These are phyloP conservation scores for Lethenteron camtschaticum DNA, from an alignment of 2,113 vertebrate species.

Conservation along the genomic window DNA sequence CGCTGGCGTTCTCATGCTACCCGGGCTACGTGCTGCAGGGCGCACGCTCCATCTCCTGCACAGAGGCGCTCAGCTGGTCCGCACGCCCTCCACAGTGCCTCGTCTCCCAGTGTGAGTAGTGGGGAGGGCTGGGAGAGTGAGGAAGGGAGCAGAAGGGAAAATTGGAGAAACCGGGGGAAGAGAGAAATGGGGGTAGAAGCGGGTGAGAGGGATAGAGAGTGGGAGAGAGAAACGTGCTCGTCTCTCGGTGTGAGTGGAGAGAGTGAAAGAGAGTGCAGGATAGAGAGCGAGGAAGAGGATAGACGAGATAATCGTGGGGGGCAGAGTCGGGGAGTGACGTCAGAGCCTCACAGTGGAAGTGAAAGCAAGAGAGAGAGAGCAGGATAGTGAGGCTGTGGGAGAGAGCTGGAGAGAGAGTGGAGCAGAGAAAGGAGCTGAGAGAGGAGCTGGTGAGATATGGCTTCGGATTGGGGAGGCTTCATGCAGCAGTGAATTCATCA, in stretches of 20 bases:
- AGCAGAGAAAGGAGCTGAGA: background rate
- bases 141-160: background rate
- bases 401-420: background rate
- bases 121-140: background rate
- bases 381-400: background rate
- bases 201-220: background rate
- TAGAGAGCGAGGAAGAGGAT: background rate
- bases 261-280: background rate
- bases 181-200: background rate
- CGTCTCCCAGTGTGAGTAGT: background rate
- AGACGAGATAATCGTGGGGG: background rate
- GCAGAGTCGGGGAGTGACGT: background rate
- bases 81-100: conserved; percentile 1
- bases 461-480: too few species aligned
- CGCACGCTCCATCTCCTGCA: conserved; percentile 1
- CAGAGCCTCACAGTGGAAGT: background rate
- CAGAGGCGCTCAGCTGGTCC: conserved; percentile 3
- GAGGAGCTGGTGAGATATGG: too few species aligned
- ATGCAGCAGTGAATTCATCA: too few species aligned
- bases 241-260: background rate
- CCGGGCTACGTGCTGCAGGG: conserved; percentile 1
- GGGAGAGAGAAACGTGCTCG: background rate
- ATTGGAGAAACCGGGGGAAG: background rate
- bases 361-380: background rate
- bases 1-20: background rate